phyloP scores from a whole-genome alignment of 1,140 invertebrate genomes.

The Macrobrachium rosenbergii region DNA sequence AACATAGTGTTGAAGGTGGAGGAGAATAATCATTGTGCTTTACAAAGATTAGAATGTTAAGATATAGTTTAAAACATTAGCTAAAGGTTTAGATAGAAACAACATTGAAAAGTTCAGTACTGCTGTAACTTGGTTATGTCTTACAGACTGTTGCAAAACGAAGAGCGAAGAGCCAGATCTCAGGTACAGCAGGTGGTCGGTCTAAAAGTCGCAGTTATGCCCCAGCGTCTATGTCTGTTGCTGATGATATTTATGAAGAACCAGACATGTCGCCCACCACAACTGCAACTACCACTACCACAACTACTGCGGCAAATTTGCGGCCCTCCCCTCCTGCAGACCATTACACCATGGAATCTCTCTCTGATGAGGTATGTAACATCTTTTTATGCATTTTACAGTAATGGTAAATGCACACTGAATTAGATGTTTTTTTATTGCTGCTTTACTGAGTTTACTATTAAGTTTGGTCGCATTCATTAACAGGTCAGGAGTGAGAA shows the following conservation, averaged over 20 bases:
- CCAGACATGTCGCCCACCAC: constrained; percentile 61
- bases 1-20: no score
- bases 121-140: neutral
- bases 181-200: constrained; percentile 60
- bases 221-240: constrained; percentile 57
- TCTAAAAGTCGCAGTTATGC: constrained; percentile 66
- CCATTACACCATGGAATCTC: constrained; percentile 57
- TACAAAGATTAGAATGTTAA: no score
- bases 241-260: constrained; percentile 58
- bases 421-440: neutral
- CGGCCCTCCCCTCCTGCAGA: constrained; percentile 53
- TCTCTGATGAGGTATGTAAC: constrained; percentile 47
- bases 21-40: no score
- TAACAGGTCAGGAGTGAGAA: no score
- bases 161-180: constrained; percentile 64
- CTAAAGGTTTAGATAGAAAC: no score
- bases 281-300: constrained; percentile 58
- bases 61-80: no score
- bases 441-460: neutral
- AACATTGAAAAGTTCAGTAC: no score
- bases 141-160: constrained; percentile 63
- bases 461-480: neutral
- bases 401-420: no score
- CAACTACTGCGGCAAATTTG: constrained; percentile 51
- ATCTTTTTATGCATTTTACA: neutral